These are phyloP conservation scores for Oncorhynchus keta DNA, from an alignment of 2,113 vertebrate genomes.

Conservation along the genomic window DNA sequence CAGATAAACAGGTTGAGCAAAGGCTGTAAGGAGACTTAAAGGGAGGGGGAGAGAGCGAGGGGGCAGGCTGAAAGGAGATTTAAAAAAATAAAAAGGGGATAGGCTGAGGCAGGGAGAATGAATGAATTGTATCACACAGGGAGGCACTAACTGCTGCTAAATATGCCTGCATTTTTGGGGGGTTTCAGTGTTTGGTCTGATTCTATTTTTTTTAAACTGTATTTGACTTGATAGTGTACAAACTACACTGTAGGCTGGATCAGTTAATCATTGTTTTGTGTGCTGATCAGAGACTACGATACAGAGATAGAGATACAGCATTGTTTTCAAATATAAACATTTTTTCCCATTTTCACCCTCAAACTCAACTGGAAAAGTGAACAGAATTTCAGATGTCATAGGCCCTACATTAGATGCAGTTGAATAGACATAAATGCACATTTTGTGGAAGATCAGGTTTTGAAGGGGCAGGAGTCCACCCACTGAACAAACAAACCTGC, in stretches of 20 bases:
- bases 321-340: too few relatives aligned
- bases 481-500: constrained; percentile 57
- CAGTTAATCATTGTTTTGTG: not conserved
- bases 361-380: not conserved
- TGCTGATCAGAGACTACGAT: too few relatives aligned
- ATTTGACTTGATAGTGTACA: not conserved
- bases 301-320: too few relatives aligned
- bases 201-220: not conserved
- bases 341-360: not conserved
- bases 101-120: constrained; percentile 56
- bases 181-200: not conserved
- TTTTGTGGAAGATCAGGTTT: constrained; percentile 35
- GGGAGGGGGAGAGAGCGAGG: constrained; percentile 23
- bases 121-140: constrained; percentile 61
- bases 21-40: constrained; percentile 42
- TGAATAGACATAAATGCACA: constrained; percentile 53
- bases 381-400: constrained; percentile 23
- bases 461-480: constrained; percentile 61
- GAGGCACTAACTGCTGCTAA: constrained; percentile 35
- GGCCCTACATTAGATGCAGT: constrained; percentile 60
- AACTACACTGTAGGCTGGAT: not conserved
- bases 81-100: constrained; percentile 8
- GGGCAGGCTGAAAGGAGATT: constrained; percentile 12
- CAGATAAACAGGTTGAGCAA: constrained; percentile 76
- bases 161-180: not conserved